A percentile compares a stretch with the other conserved stretches of the same genome.
These are phyloP conservation scores for Colletes collaris DNA, from an alignment of 2,888 invertebrate species.

Conservation along the genomic window DNA sequence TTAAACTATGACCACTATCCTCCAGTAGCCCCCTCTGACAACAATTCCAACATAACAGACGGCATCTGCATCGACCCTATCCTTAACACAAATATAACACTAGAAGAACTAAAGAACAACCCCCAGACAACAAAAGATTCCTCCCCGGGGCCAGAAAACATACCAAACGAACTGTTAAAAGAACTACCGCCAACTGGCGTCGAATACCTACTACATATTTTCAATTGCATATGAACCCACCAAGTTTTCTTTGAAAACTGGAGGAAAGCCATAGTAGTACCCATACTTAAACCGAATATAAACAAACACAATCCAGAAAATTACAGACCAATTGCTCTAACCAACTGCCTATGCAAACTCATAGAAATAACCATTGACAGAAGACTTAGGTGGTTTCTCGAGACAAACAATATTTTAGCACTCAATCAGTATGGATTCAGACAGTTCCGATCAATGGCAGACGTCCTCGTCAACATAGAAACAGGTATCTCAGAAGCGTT, in stretches of 20 bases:
- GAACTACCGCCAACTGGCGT: no score
- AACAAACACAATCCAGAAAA: neutral
- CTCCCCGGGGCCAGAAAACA: no score
- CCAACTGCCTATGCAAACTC: neutral
- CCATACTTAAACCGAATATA: neutral
- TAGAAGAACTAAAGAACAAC: neutral
- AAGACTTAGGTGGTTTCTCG: neutral
- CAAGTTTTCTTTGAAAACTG: conserved; percentile 1
- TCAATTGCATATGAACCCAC: neutral
- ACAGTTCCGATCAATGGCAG: neutral
- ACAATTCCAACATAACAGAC: no score
- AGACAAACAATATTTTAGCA: neutral
- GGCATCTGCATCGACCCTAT: no score
- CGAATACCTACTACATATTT: neutral
- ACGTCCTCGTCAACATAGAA: neutral
- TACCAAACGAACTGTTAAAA: no score
- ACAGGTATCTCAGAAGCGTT: neutral
- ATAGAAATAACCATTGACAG: conserved; percentile 3
- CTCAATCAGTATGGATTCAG: neutral
- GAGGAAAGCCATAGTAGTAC: neutral
- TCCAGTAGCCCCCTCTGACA: no score
- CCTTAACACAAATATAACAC: no score
- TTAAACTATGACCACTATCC: no score
- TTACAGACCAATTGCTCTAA: neutral
- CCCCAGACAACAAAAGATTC: no score